A percentile compares a stretch with the other conserved stretches of the same genome.
These are phyloP conservation scores for Pristionchus maxplancki DNA, from an alignment of 2,888 invertebrate genomes.

Conservation along the genomic window DNA sequence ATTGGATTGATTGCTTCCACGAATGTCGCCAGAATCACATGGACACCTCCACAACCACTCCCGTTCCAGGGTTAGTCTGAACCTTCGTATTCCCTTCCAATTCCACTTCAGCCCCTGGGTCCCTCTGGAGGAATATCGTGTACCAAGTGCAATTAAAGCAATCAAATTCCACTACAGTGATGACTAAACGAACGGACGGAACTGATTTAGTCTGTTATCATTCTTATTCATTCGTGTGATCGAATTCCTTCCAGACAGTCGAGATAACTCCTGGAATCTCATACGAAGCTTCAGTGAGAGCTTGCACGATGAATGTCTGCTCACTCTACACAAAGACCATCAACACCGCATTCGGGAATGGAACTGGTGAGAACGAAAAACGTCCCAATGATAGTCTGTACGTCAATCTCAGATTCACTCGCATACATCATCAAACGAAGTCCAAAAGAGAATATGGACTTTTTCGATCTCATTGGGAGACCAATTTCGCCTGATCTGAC, in stretches of 20 bases:
- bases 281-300: conserved; percentile 39
- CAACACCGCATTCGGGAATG: conserved; percentile 25
- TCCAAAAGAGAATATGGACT: conserved; percentile 22
- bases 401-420: background rate
- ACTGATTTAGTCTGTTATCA: conserved; percentile 29
- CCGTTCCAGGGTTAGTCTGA: conserved; percentile 41
- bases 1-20: conserved; percentile 24
- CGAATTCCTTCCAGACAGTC: background rate
- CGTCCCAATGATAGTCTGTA: background rate
- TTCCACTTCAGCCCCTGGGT: conserved; percentile 36
- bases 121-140: conserved; percentile 41
- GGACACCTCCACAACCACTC: conserved; percentile 49
- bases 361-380: background rate
- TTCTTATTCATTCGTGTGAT: background rate
- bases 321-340: conserved; percentile 36
- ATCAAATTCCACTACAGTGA: background rate
- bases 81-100: background rate
- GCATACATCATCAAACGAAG: conserved; percentile 35
- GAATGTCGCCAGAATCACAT: conserved; percentile 38
- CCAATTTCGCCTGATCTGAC: conserved; percentile 6
- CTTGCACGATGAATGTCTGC: conserved; percentile 38
- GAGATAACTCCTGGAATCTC: background rate
- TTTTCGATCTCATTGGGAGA: conserved; percentile 30
- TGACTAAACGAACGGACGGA: conserved; percentile 3
- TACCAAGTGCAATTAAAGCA: conserved; percentile 42